A percentile compares a stretch with the other conserved stretches of the same genome.
Conservation (phyloP, 2,797 vertebrate genomes). For the Vipera latastei region DNA sequence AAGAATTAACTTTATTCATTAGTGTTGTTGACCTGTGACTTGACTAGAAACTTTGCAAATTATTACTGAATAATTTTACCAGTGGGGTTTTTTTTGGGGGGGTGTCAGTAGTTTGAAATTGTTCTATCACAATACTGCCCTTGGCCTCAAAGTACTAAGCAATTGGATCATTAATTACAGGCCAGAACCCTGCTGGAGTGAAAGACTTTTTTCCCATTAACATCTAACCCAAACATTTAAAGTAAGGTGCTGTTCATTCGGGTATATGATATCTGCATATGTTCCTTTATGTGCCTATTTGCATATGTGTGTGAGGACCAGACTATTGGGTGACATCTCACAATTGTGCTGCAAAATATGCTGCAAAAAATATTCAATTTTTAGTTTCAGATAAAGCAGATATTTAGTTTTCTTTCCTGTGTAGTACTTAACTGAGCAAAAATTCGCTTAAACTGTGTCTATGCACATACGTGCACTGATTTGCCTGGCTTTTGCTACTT, state of each 20-base stretch:
- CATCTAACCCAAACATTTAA: background rate
- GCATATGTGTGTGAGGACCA: background rate
- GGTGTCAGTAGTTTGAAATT: background rate
- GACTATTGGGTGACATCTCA: background rate
- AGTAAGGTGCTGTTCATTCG: background rate
- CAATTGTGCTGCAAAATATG: background rate
- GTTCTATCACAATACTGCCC: background rate
- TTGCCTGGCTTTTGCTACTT: background rate
- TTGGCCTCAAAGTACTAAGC: background rate
- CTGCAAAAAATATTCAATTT: background rate
- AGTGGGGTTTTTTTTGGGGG: background rate
- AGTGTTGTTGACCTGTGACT: background rate
- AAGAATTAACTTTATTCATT: slow-evolving; percentile 4
- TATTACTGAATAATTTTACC: slow-evolving; percentile 14
- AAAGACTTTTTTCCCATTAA: slow-evolving; percentile 5
- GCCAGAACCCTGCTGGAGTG: background rate
- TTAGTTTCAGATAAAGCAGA: background rate
- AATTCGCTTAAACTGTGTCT: background rate
- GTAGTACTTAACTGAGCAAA: background rate
- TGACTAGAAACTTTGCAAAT: slow-evolving; percentile 1
- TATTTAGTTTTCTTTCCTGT: background rate
- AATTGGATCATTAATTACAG: slow-evolving; percentile 23
- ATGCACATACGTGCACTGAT: background rate
- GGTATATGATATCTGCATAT: background rate
- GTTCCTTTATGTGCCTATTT: background rate